A percentile compares a stretch with the other conserved stretches of the same genome.
These are phyloP conservation scores for Dryococelus australis DNA, from an alignment of 2,888 invertebrate species.

Conservation along the genomic window DNA sequence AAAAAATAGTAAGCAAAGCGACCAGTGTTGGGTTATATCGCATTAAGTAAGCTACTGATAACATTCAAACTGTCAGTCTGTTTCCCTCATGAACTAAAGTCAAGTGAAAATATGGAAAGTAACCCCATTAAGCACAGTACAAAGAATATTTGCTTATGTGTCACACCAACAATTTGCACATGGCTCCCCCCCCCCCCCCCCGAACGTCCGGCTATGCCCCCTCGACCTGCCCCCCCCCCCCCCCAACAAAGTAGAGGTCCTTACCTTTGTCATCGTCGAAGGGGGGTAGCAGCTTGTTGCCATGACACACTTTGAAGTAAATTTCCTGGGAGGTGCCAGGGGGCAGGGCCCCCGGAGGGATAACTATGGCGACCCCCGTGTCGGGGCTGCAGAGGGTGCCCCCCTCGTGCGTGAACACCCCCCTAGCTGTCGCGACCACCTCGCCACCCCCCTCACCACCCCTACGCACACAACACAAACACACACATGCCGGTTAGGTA, in stretches of 20 bases:
- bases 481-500: constrained; percentile 23
- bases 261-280: constrained; percentile 91
- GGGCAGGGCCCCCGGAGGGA: constrained; percentile 88
- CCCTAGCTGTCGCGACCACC: constrained; percentile 57
- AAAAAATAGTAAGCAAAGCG: too few species aligned
- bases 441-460: constrained; percentile 42
- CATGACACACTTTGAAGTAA: constrained; percentile 82
- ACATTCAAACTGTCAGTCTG: too few species aligned
- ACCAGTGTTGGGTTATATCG: too few species aligned
- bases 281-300: constrained; percentile 72
- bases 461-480: constrained; percentile 38
- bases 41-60: too few species aligned
- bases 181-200: too few species aligned
- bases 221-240: not conserved
- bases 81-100: too few species aligned
- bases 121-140: too few species aligned
- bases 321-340: constrained; percentile 86
- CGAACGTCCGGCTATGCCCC: not conserved
- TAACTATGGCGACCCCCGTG: constrained; percentile 89
- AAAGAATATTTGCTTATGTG: not conserved
- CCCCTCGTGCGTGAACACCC: constrained; percentile 77
- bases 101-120: too few species aligned
- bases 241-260: constrained; percentile 47
- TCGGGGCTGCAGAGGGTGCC: constrained; percentile 85
- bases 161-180: too few species aligned